Evolutionary conservation across 2,113 vertebrate genomes (phyloP).

Genomic region (Nycticebus coucang): DNA sequence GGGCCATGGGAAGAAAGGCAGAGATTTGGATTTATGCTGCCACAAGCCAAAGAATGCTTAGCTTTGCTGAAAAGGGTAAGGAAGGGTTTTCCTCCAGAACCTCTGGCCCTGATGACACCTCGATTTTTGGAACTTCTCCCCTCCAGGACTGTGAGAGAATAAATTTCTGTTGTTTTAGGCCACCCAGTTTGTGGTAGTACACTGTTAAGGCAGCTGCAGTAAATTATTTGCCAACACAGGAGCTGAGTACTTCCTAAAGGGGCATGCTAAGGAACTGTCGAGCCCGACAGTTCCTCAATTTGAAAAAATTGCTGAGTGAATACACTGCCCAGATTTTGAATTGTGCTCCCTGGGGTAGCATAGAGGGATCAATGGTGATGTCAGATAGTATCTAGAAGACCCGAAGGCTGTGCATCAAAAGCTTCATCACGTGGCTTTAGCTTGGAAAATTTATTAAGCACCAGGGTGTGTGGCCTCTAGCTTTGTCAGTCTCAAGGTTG

Average conservation of each 20-base stretch:
- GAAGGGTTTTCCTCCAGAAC: background rate
- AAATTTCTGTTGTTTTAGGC: background rate
- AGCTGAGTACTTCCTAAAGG: background rate
- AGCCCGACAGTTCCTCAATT: background rate
- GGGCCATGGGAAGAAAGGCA: background rate
- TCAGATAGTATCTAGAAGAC: background rate
- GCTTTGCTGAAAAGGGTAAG: background rate
- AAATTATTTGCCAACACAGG: background rate
- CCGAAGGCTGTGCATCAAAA: background rate
- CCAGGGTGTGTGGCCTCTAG: background rate
- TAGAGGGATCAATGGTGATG: background rate
- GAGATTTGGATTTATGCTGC: background rate
- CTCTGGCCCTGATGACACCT: background rate
- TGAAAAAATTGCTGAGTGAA: background rate
- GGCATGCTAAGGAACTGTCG: background rate
- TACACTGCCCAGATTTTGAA: background rate
- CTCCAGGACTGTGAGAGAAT: background rate
- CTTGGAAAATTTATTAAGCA: background rate
- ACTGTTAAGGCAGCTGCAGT: background rate
- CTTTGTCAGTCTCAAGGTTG: background rate
- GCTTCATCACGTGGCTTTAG: background rate
- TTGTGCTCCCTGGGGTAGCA: background rate
- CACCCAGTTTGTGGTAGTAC: background rate
- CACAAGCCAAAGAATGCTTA: background rate
- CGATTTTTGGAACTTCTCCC: background rate